These are phyloP conservation scores for Laticauda colubrina DNA, from an alignment of 2,113 vertebrate species.

Conservation along the genomic window DNA sequence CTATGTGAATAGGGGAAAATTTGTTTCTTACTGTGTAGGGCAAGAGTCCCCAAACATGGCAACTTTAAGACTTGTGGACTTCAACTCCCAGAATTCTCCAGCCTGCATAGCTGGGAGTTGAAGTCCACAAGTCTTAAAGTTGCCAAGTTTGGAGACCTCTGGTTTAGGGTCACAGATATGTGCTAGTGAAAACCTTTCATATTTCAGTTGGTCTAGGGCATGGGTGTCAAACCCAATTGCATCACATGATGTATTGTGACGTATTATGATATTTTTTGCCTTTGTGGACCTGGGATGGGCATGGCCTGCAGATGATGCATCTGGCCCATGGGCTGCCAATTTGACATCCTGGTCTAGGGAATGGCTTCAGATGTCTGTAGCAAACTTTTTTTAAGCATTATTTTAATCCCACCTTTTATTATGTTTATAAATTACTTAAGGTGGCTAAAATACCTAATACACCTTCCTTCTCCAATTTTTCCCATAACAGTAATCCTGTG, in stretches of 20 bases:
- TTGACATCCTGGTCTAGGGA: background rate
- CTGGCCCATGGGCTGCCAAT: background rate
- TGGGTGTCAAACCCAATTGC: no score
- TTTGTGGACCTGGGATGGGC: no score
- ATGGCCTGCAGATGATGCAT: no score
- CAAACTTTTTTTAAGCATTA: background rate
- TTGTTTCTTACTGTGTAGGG: background rate
- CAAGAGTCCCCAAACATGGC: no score
- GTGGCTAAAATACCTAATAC: background rate
- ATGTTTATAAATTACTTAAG: background rate
- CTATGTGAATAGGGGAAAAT: background rate
- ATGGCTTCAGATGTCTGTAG: background rate
- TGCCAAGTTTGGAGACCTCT: no score
- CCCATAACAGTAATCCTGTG: background rate
- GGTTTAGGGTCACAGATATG: background rate
- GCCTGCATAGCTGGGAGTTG: no score
- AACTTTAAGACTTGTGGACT: no score
- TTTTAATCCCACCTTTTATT: background rate
- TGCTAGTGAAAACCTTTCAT: background rate
- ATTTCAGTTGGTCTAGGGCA: background rate
- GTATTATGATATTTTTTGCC: no score
- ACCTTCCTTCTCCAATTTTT: background rate
- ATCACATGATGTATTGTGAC: no score
- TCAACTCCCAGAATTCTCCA: no score
- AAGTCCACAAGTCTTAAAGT: no score